phyloP scores from a whole-genome alignment of 2,797 vertebrate species.

The Phrynocephalus vlangalii region DNA sequence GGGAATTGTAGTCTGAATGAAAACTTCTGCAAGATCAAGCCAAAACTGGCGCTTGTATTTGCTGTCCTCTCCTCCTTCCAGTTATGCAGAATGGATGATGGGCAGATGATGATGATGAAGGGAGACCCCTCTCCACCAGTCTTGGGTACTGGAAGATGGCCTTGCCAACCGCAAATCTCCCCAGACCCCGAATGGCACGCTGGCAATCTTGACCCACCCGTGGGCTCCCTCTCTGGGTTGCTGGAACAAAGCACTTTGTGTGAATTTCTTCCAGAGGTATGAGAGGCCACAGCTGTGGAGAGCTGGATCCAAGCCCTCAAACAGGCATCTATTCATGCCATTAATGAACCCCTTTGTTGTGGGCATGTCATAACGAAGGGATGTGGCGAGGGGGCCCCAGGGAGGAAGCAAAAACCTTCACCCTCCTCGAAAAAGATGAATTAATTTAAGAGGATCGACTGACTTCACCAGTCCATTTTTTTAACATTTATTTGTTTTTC shows the following conservation, averaged over 20 bases:
- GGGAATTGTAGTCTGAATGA: too few relatives aligned
- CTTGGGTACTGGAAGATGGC: not conserved
- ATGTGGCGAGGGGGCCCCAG: not conserved
- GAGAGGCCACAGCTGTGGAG: constrained; percentile 7
- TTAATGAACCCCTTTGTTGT: not conserved
- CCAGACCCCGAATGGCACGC: not conserved
- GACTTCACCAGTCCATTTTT: not conserved
- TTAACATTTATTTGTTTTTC: not conserved
- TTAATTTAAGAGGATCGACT: not conserved
- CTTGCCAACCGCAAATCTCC: too few relatives aligned
- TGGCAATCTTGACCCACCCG: not conserved
- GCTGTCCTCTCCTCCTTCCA: not conserved
- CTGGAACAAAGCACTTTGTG: constrained; percentile 1
- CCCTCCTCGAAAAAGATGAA: not conserved
- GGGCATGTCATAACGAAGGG: not conserved
- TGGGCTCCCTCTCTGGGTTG: not conserved
- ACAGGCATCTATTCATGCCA: constrained; percentile 1
- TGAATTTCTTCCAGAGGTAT: not conserved
- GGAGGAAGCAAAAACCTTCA: not conserved
- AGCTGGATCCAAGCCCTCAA: not conserved
- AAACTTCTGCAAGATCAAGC: too few relatives aligned
- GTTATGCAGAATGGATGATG: not conserved
- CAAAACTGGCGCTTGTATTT: not conserved
- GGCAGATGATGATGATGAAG: too few relatives aligned
- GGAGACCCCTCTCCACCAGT: too few relatives aligned